Evolutionary conservation across 2,888 invertebrate species (phyloP), one percentile per base, ranked within the genome.

Genomic region (Callyntrura sp.): DNA sequence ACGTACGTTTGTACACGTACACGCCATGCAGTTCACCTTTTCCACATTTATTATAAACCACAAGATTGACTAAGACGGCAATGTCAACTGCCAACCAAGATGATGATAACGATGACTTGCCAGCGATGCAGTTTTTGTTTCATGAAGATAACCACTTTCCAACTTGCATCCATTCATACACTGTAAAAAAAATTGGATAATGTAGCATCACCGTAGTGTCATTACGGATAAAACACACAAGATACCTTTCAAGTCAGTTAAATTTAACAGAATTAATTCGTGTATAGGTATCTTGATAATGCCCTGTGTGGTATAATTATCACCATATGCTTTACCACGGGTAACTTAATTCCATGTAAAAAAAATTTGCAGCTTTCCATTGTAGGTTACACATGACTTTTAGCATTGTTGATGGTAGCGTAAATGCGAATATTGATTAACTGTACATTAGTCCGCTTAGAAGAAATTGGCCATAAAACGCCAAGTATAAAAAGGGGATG

Each of bases 401-500:
- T 35, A 35, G 35, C 35, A 35, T 35, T 35, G 35, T 35, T 35
- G 35, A 35, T 35, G 35, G 35, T 35, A 35, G 3, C 6, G 35
- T 2, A 4, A 35, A 35, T 35, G n/a, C 12, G 12, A 43, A 70
- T 70, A 9, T 8, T 68, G 5, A 0, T 28, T 12, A 4, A 65
- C 28, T 28, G n/a, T n/a, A n/a, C n/a, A n/a, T n/a, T n/a, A n/a
- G n/a, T n/a, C n/a, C n/a, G 28, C 14, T 5, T 65, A 6, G 14
- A 65, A 28, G 28, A n/a, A n/a, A 0, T 28, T 35, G 35, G 35
- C 35, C 35, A 35, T 35, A 35, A 35, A 35, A 35, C 6, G 35
- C 2, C 35, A 70, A n/a, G 73, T 85, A 85, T 85, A 85, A 85
- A 85, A 78, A 35, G 48, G 28, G 9, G 11, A 28, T 17, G 23